phyloP scores from a whole-genome alignment of 2,113 vertebrate genomes.

The Dromaius novaehollandiae region DNA sequence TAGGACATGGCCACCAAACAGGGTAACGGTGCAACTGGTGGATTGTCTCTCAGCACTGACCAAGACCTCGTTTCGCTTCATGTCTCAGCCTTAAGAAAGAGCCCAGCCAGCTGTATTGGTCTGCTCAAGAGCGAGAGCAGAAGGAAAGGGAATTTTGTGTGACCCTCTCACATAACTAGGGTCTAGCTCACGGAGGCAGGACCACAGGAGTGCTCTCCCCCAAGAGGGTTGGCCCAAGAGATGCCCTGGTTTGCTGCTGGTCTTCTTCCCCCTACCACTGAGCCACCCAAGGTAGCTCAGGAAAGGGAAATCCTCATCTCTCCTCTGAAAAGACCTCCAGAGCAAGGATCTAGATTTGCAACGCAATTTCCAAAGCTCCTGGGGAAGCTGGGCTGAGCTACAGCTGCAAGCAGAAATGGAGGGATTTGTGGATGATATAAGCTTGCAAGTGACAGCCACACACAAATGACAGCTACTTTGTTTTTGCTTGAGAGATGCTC shows the following conservation, averaged over 20 bases:
- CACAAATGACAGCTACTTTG: neutral
- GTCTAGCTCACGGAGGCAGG: neutral
- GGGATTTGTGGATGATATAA: neutral
- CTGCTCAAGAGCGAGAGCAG: neutral
- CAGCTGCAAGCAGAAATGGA: neutral
- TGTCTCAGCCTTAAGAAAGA: neutral
- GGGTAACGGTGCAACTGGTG: neutral
- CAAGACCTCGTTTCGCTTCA: fast-evolving
- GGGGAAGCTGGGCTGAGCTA: neutral
- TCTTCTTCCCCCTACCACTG: neutral
- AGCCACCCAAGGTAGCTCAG: neutral
- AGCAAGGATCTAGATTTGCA: neutral
- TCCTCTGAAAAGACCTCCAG: neutral
- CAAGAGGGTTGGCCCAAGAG: neutral
- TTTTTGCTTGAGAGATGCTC: neutral
- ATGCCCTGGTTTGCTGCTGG: neutral
- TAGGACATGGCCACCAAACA: neutral
- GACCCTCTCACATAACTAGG: neutral
- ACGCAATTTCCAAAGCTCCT: neutral
- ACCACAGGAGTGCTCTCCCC: neutral
- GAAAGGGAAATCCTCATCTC: neutral
- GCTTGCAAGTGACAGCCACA: neutral
- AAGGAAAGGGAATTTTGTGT: neutral
- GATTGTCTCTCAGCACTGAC: neutral
- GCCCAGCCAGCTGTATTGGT: neutral